Base-by-base conservation (phyloP, 2,113 vertebrate genomes). In the Podarcis muralis region DNA sequence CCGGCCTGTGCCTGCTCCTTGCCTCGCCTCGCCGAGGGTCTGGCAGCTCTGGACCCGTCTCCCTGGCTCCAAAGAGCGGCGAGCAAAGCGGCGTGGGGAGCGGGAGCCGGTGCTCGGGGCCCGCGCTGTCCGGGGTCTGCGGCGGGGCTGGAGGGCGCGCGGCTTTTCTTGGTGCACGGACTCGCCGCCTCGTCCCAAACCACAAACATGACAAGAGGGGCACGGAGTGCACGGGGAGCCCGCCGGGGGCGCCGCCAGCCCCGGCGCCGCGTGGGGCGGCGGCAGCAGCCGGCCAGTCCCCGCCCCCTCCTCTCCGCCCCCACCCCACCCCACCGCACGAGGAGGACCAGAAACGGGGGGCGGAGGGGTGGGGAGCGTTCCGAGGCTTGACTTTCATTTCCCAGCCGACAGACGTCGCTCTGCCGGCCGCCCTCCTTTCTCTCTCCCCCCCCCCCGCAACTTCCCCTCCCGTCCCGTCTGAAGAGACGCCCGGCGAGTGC, bases 171-270 rank as follows among this genome's bases (percentile, higher is more conserved):
- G 94, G 95, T 94, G 94, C 87, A 91, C 92, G 93, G 93, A 86
- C 89, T 94, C 91, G 93, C 93, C 95, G 91, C 92, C 95, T 95
- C 93, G 94, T 95, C 94, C 95, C 94, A 95, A 93, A 95, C 94
- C 95, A 87, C 95, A 94, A 93, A 91, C 92, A 92, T 94, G 93
- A 93, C 94, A 91, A 92, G 94, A 92, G 93, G 90, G 94, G 93
- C 95, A 92, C 91, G 94, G 94, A 93, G 89, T 96, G 92, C 87
- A 90, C 91, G 92, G 77, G 90, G 91, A 94, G 89, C 92, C 94
- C 95, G 94, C 93, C 90, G 95, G 94, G 95, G 95, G 95, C 96
- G 95, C 95, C 95, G 95, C 93, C 86, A 93, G 92, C 93, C 86
- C 85, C 88, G 92, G 92, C 95, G 95, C 92, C 93, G 94, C 94